phyloP scores from a whole-genome alignment of 2,888 invertebrate species.

The Drosophila flavopinicola region DNA sequence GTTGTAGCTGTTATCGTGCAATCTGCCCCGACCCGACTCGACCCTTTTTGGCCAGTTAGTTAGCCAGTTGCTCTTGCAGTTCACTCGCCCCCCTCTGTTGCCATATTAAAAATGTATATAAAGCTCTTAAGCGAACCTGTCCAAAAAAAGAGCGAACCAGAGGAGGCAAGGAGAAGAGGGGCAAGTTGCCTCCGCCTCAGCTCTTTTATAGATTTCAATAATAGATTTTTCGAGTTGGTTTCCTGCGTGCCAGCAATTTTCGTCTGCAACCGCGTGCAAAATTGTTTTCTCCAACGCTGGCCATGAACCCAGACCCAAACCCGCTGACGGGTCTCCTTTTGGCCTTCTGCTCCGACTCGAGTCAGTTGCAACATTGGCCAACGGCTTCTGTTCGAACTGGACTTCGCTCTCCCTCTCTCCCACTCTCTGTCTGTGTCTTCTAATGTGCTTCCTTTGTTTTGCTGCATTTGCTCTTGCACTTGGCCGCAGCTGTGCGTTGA shows the following conservation, averaged over 20 bases:
- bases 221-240: slow-evolving; percentile 78
- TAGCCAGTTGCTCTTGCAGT: slow-evolving; percentile 44
- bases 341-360: slow-evolving; percentile 12
- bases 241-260: slow-evolving; percentile 77
- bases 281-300: slow-evolving; percentile 76
- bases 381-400: slow-evolving; percentile 34
- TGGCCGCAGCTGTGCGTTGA: slow-evolving; percentile 74
- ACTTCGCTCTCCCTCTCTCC: slow-evolving; percentile 1
- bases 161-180: not conserved
- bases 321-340: slow-evolving; percentile 68
- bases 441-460: slow-evolving; percentile 75
- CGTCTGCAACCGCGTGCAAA: slow-evolving; percentile 70
- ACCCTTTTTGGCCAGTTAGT: slow-evolving; percentile 66
- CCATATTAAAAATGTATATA: slow-evolving; percentile 78
- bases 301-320: slow-evolving; percentile 79
- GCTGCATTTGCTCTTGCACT: slow-evolving; percentile 52
- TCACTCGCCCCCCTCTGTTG: slow-evolving; percentile 27
- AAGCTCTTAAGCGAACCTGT: slow-evolving; percentile 76
- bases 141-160: slow-evolving; percentile 21
- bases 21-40: slow-evolving; percentile 57
- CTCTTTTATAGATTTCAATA: slow-evolving; percentile 80
- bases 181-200: slow-evolving; percentile 24
- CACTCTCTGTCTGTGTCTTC: slow-evolving; percentile 37
- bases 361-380: slow-evolving; percentile 21
- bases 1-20: slow-evolving; percentile 52